These are phyloP conservation scores for Microctenopoma stevenorrisi DNA, from an alignment of 2,797 vertebrate species.

Conservation along the genomic window DNA sequence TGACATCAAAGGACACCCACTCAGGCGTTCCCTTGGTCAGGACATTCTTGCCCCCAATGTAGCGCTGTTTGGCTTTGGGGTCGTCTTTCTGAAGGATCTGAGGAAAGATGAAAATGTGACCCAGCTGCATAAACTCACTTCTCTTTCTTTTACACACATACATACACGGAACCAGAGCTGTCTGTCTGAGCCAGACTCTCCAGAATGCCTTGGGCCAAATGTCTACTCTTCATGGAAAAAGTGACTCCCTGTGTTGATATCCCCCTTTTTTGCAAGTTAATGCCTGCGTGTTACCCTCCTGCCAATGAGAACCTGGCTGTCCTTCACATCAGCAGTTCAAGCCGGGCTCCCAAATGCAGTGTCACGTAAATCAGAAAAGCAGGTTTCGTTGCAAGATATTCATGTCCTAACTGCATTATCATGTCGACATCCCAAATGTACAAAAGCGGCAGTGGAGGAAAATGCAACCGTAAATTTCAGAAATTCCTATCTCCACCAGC, in stretches of 20 bases:
- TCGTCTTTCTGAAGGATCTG: conserved; percentile 94
- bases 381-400: conserved; percentile 25
- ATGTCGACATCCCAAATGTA: conserved; percentile 14
- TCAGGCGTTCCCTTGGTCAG: conserved; percentile 92
- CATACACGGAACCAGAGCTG: conserved; percentile 73
- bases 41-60: conserved; percentile 94
- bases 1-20: conserved; percentile 98
- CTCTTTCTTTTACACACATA: conserved; percentile 45
- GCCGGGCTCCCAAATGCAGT: conserved; percentile 42
- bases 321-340: conserved; percentile 70
- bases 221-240: conserved; percentile 86
- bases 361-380: conserved; percentile 36
- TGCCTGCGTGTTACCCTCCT: conserved; percentile 78
- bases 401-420: conserved; percentile 19
- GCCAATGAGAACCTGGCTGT: conserved; percentile 78
- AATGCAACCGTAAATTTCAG: conserved; percentile 30
- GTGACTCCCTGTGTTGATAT: conserved; percentile 84
- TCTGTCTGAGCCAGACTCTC: conserved; percentile 84
- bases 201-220: conserved; percentile 84
- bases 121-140: conserved; percentile 76
- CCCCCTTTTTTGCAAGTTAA: conserved; percentile 84
- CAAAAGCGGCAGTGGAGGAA: conserved; percentile 16
- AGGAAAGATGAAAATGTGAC: conserved; percentile 77
- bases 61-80: conserved; percentile 96
- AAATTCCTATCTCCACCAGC: conserved; percentile 49